phyloP scores from a whole-genome alignment of 2,113 vertebrate species.

The Aleadryas rufinucha region DNA sequence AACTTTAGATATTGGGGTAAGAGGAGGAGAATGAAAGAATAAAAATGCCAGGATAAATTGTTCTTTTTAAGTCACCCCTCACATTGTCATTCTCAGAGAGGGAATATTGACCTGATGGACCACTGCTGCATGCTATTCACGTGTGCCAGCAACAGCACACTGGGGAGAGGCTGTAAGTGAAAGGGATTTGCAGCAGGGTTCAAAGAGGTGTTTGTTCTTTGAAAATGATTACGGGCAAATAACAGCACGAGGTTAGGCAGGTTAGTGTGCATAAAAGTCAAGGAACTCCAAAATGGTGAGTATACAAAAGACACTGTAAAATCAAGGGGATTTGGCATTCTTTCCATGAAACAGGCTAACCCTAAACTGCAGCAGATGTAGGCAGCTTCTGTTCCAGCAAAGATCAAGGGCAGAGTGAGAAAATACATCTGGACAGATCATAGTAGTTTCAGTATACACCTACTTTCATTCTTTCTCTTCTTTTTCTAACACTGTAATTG shows the following conservation, averaged over 20 bases:
- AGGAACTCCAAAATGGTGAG: not conserved
- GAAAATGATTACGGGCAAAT: not conserved
- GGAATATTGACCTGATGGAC: not conserved
- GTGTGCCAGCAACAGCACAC: rapidly evolving
- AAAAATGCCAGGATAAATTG: not conserved
- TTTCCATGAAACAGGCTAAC: not conserved
- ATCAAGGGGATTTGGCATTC: not conserved
- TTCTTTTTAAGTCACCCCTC: not conserved
- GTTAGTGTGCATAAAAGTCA: not conserved
- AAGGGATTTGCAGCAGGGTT: not conserved
- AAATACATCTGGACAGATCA: not conserved
- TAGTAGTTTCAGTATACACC: not conserved
- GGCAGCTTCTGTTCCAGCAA: not conserved
- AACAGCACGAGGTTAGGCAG: not conserved
- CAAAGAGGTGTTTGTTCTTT: not conserved
- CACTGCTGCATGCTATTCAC: rapidly evolving
- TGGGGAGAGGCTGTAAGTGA: not conserved
- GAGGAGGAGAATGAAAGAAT: not conserved
- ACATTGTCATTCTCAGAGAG: not conserved
- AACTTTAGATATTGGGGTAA: not conserved
- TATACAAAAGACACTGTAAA: not conserved
- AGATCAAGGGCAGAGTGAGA: not conserved
- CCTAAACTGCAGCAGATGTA: not conserved
- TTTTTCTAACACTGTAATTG: not conserved
- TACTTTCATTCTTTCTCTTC: not conserved